A percentile compares a stretch with the other conserved stretches of the same genome.
Conservation (phyloP, 2,888 invertebrate species). For the Agrilus cyanescens region DNA sequence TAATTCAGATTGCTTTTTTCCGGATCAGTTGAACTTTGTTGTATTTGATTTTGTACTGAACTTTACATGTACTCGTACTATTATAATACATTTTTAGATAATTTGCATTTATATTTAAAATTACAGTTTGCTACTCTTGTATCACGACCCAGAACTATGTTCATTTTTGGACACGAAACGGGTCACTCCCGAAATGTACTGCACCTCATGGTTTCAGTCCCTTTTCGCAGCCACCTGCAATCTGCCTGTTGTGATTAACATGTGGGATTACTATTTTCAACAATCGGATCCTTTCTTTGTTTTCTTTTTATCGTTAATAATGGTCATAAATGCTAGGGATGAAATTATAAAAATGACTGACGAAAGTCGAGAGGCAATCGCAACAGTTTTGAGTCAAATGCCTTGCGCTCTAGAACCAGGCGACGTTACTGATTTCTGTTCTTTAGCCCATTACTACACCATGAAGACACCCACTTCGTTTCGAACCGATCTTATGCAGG, state of each 20-base stretch:
- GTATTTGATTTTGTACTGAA: too few relatives aligned
- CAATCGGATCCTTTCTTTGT: slow-evolving; percentile 92
- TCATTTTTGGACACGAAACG: slow-evolving; percentile 92
- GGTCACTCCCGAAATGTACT: slow-evolving; percentile 85
- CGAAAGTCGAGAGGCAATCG: slow-evolving; percentile 55
- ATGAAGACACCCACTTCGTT: slow-evolving; percentile 88
- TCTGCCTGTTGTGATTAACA: slow-evolving; percentile 73
- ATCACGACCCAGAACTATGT: slow-evolving; percentile 96
- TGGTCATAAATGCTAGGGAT: slow-evolving; percentile 88
- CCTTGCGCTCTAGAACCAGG: slow-evolving; percentile 82
- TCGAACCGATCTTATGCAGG: slow-evolving; percentile 66
- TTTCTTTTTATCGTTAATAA: slow-evolving; percentile 88
- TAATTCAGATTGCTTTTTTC: too few relatives aligned
- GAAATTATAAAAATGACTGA: slow-evolving; percentile 68
- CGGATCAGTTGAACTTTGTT: too few relatives aligned
- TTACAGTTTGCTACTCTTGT: slow-evolving; percentile 62
- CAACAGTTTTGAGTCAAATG: slow-evolving; percentile 58
- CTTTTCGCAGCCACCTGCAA: slow-evolving; percentile 81
- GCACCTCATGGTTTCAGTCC: slow-evolving; percentile 79
- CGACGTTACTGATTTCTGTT: slow-evolving; percentile 94
- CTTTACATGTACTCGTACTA: too few relatives aligned
- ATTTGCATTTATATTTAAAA: too few relatives aligned
- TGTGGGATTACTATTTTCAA: slow-evolving; percentile 98
- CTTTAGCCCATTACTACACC: slow-evolving; percentile 91
- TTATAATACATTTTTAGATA: too few relatives aligned